These are phyloP conservation scores for Entomobrya multifasciata DNA, from an alignment of 2,888 invertebrate genomes.

Conservation along the genomic window DNA sequence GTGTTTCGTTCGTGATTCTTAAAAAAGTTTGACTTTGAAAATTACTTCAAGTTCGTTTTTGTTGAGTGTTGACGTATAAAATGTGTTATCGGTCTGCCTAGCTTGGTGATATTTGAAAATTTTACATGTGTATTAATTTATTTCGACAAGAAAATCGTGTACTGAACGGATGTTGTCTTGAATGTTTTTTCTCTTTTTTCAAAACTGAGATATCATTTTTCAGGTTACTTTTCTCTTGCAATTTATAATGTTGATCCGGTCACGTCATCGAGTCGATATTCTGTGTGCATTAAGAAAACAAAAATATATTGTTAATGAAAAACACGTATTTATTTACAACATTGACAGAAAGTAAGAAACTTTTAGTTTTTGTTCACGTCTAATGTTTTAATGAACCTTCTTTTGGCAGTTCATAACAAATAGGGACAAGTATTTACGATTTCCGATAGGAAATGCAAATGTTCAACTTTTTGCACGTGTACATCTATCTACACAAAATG, in stretches of 20 bases:
- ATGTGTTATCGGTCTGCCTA: neutral
- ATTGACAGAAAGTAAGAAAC: too few species aligned
- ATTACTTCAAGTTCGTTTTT: conserved; percentile 14
- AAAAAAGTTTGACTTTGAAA: conserved; percentile 5
- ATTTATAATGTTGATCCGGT: conserved; percentile 68
- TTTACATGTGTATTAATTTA: conserved; percentile 65
- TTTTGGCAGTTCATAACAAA: neutral
- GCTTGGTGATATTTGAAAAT: neutral
- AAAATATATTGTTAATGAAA: conserved; percentile 30
- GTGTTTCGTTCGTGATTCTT: neutral
- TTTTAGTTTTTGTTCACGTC: too few species aligned
- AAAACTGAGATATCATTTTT: neutral
- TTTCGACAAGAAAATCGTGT: conserved; percentile 49
- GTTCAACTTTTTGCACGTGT: conserved; percentile 28
- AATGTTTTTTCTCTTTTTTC: neutral
- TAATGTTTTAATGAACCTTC: neutral
- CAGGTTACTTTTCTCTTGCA: conserved; percentile 18
- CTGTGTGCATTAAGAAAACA: conserved; percentile 4
- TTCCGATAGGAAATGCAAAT: conserved; percentile 34
- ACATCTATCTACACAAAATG: neutral
- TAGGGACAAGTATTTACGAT: neutral
- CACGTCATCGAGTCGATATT: conserved; percentile 50
- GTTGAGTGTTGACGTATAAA: conserved; percentile 42
- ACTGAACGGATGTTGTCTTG: conserved; percentile 54
- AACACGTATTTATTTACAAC: conserved; percentile 7